Base-by-base conservation (phyloP, 2,113 vertebrate species). In the Balaeniceps rex region DNA sequence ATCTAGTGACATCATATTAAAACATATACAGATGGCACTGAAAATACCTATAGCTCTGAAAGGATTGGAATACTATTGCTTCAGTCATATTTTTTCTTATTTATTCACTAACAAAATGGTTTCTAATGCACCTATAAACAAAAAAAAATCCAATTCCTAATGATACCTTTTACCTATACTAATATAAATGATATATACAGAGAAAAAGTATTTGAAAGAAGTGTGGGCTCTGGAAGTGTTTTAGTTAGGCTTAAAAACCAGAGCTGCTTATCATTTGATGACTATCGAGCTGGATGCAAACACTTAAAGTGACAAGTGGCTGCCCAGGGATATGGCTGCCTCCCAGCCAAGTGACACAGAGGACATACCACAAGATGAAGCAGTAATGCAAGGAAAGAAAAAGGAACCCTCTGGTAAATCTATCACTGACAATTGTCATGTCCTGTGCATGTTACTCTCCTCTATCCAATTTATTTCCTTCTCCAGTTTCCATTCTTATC, bases 351-450 rank as follows among this genome's bases (percentile, higher is more conserved):
- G 84, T 89, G 81, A 72, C 89, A 87, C 57, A 72, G 52, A 89
- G 42, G n/a, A 55, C 72, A 66, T 40, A 58, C 34, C 65, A 60
- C 65, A 76, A 49, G 54, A 93, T 85, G 65, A 18, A 52, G 26
- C 61, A 90, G 40, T 49, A 79, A 87, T 8, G 23, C 31, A 79
- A 94, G 29, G 22, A 51, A 18, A 31, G 44, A 33, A 80, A 70
- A 94, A 68, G 40, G 14, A 83, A 7, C 94, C 89, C 90, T 90
- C 78, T 86, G 88, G 90, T 80, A 83, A 96, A 92, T 38, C 70
- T 95, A 81, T 90, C 90, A 70, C 21, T 86, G 92, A 65, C 79
- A 71, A 54, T 58, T 95, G 93, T 83, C 90, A 77, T 58, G 79
- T 80, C 42, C 36, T 82, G 15, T 91, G 40, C 40, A 82, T 40